These are phyloP conservation scores for Danaus plexippus DNA, from an alignment of 1,140 invertebrate species.

Conservation along the genomic window DNA sequence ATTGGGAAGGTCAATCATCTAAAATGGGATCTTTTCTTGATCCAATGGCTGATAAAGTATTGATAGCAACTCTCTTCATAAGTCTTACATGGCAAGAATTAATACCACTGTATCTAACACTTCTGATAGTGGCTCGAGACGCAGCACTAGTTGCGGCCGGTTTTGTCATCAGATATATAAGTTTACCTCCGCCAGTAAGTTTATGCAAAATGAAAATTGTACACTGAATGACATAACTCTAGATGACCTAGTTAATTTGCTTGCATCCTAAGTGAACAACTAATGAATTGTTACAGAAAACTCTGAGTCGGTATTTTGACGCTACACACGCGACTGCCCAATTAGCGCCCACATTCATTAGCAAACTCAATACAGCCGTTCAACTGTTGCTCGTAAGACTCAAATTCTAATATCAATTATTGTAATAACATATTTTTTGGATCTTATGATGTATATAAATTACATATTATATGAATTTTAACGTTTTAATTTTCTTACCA, in stretches of 20 bases:
- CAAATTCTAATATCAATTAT: background rate
- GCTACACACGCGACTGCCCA: slow-evolving; percentile 91
- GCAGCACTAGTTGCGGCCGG: slow-evolving; percentile 84
- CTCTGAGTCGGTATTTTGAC: slow-evolving; percentile 91
- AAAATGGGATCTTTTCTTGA: slow-evolving; percentile 96
- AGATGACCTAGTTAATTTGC: background rate
- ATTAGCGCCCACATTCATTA: slow-evolving; percentile 90
- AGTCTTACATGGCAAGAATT: slow-evolving; percentile 87
- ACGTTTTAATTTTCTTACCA: too few species aligned
- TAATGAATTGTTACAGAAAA: slow-evolving; percentile 77
- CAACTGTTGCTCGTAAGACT: slow-evolving; percentile 80
- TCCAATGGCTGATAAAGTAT: slow-evolving; percentile 96
- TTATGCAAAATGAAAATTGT: background rate
- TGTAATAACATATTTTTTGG: slow-evolving; percentile 3
- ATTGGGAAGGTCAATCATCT: slow-evolving; percentile 90
- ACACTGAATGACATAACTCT: background rate
- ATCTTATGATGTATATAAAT: slow-evolving; percentile 1
- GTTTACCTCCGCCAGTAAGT: slow-evolving; percentile 89
- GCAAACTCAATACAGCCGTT: slow-evolving; percentile 94
- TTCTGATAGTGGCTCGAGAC: slow-evolving; percentile 89
- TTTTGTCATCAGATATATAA: slow-evolving; percentile 91
- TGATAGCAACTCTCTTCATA: slow-evolving; percentile 91
- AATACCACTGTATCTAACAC: slow-evolving; percentile 89
- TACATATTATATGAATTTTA: too few species aligned
- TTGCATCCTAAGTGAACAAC: background rate